phyloP scores from a whole-genome alignment of 2,888 invertebrate species.

The Agrochola litura region DNA sequence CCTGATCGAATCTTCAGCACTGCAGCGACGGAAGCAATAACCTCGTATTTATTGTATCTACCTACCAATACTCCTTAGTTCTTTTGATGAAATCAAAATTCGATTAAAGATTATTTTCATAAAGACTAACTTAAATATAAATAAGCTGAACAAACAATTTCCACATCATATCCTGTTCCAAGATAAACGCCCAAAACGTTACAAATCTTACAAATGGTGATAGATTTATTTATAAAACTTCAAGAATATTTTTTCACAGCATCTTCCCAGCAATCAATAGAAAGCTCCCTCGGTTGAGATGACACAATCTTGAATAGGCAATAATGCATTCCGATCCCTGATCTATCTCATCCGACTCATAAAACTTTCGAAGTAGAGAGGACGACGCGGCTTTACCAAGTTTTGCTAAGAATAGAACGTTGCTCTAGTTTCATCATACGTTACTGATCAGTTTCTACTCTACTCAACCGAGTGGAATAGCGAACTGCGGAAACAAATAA shows the following conservation, averaged over 20 bases:
- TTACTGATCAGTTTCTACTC: slow-evolving; percentile 57
- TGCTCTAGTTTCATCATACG: slow-evolving; percentile 70
- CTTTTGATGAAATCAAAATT: slow-evolving; percentile 7
- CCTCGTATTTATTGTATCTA: slow-evolving; percentile 23
- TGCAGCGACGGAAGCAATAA: slow-evolving; percentile 38
- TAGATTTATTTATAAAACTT: slow-evolving; percentile 28
- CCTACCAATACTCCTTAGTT: background rate
- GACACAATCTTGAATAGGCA: slow-evolving; percentile 84
- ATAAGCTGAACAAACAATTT: slow-evolving; percentile 7
- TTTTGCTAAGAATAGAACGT: slow-evolving; percentile 75
- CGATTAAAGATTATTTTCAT: background rate
- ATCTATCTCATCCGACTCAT: slow-evolving; percentile 85
- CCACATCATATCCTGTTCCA: background rate
- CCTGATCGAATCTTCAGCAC: slow-evolving; percentile 62
- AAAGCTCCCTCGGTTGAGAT: slow-evolving; percentile 65
- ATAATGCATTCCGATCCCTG: slow-evolving; percentile 84
- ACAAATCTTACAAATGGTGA: slow-evolving; percentile 8
- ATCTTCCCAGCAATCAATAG: slow-evolving; percentile 42
- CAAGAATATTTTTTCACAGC: slow-evolving; percentile 21
- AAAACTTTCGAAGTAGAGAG: slow-evolving; percentile 82
- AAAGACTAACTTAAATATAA: background rate
- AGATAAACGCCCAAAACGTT: background rate
- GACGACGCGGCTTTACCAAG: slow-evolving; percentile 79
- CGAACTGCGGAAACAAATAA: slow-evolving; percentile 44
- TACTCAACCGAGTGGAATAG: slow-evolving; percentile 36